Evolutionary conservation across 2,797 vertebrate species (phyloP).

Genomic region (Octomys mimax): DNA sequence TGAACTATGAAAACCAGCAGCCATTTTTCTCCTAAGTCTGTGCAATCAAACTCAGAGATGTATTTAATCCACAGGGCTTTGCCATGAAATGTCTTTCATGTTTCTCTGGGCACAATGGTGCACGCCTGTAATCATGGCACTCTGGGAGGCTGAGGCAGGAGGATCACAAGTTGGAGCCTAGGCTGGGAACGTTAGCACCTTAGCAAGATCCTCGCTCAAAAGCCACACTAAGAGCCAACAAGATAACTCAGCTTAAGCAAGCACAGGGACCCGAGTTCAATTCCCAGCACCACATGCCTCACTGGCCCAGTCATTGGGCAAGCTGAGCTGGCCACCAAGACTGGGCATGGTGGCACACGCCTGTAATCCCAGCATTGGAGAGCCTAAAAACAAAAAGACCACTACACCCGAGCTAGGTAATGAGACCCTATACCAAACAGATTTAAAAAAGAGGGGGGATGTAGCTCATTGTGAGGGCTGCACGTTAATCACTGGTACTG

Average conservation of each 20-base stretch:
- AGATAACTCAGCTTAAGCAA: too few relatives aligned
- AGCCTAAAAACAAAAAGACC: too few relatives aligned
- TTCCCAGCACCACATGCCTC: too few relatives aligned
- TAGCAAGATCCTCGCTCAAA: not conserved
- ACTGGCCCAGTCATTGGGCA: too few relatives aligned
- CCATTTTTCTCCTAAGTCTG: not conserved
- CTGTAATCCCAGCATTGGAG: too few relatives aligned
- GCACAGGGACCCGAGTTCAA: too few relatives aligned
- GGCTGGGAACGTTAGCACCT: not conserved
- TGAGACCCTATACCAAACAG: too few relatives aligned
- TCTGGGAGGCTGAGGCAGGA: not conserved
- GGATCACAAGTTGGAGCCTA: not conserved
- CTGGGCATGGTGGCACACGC: too few relatives aligned
- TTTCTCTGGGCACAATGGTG: not conserved
- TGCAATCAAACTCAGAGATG: not conserved
- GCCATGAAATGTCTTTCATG: not conserved
- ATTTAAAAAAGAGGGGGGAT: not conserved
- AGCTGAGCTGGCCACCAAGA: too few relatives aligned
- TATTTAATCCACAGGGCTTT: not conserved
- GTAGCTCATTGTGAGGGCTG: not conserved
- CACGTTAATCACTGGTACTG: not conserved
- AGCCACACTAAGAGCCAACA: not conserved
- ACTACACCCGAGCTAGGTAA: too few relatives aligned
- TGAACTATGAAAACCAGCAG: not conserved
- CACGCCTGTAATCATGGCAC: not conserved